Conservation (phyloP, 2,113 vertebrate genomes). For the Mirounga angustirostris region DNA sequence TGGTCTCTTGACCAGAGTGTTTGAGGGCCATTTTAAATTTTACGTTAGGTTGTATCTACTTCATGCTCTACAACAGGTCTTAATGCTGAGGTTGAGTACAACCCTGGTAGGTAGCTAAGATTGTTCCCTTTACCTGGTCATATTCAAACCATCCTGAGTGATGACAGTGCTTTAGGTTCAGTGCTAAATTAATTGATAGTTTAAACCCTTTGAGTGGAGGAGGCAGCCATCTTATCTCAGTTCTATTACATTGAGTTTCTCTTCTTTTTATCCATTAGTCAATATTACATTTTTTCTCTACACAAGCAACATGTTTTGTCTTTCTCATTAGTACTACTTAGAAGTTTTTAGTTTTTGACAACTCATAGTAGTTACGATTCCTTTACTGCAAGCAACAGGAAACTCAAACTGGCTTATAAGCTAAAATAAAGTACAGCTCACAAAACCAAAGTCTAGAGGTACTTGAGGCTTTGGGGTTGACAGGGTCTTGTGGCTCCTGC, state of each 20-base stretch:
- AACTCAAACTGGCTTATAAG: background rate
- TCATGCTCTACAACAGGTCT: background rate
- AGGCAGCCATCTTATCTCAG: background rate
- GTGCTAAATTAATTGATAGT: background rate
- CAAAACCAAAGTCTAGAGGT: background rate
- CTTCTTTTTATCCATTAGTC: background rate
- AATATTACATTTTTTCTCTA: background rate
- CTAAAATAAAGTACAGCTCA: background rate
- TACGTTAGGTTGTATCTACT: background rate
- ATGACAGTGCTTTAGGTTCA: background rate
- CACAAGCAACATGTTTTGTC: background rate
- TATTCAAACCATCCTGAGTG: background rate
- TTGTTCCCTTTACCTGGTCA: background rate
- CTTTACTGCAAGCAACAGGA: background rate
- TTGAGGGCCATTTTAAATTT: background rate
- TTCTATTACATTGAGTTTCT: background rate
- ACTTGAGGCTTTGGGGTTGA: background rate
- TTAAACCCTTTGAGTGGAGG: background rate
- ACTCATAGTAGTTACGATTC: background rate
- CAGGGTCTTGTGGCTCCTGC: background rate
- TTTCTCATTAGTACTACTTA: background rate
- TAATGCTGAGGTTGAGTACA: background rate
- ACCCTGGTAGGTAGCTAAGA: background rate
- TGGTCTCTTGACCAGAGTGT: background rate
- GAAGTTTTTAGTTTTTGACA: background rate